Evolutionary conservation across 2,797 vertebrate genomes (phyloP).

Genomic region (Sebastes itinus): DNA sequence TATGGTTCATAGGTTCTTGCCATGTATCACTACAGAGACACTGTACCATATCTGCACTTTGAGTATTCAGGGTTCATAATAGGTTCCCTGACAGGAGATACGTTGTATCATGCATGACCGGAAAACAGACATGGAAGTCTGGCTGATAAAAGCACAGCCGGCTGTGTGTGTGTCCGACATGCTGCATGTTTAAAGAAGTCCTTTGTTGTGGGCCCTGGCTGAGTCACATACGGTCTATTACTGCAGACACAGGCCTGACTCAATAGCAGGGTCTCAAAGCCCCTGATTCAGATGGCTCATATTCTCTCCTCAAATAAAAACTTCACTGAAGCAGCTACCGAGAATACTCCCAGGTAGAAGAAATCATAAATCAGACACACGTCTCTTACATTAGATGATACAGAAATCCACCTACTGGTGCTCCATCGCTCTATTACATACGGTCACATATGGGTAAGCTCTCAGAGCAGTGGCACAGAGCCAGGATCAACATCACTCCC

Average conservation of each 20-base stretch:
- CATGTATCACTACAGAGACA: neutral
- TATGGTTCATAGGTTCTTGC: neutral
- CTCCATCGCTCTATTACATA: constrained; percentile 34
- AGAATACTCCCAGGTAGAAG: constrained; percentile 12
- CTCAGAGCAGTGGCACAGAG: constrained; percentile 32
- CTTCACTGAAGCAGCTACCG: neutral
- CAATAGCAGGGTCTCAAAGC: constrained; percentile 38
- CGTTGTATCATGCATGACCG: constrained; percentile 28
- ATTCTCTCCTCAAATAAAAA: constrained; percentile 44
- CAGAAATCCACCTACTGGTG: constrained; percentile 32
- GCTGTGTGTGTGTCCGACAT: constrained; percentile 19
- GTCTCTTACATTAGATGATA: constrained; percentile 7
- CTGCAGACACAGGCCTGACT: constrained; percentile 14
- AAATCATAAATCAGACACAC: constrained; percentile 14
- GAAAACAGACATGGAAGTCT: constrained; percentile 45
- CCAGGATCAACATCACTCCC: constrained; percentile 71
- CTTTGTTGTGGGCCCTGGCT: constrained; percentile 41
- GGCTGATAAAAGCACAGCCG: constrained; percentile 47
- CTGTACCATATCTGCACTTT: neutral
- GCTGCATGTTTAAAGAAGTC: constrained; percentile 39
- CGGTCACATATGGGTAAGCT: constrained; percentile 45
- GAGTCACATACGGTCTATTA: constrained; percentile 14
- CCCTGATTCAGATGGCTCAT: constrained; percentile 29
- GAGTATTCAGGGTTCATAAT: constrained; percentile 6
- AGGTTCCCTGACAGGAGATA: constrained; percentile 35